Percentiles rank a stretch among this genome's conserved stretches.
These are phyloP conservation scores for Artibeus jamaicensis DNA, from an alignment of 2,797 vertebrate species.

Conservation along the genomic window DNA sequence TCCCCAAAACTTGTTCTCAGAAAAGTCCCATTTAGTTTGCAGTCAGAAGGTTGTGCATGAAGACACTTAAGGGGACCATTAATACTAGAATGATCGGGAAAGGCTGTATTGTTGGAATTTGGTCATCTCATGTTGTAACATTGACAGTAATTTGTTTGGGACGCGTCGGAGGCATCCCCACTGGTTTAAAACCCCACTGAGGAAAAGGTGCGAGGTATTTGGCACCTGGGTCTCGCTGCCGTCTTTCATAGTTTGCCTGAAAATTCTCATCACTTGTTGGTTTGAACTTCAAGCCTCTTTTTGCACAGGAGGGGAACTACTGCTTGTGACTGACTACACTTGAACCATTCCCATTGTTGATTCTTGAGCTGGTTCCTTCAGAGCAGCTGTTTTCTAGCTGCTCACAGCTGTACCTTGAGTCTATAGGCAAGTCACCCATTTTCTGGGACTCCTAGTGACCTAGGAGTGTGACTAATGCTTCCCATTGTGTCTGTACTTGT, in stretches of 20 bases:
- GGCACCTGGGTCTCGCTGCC: background rate
- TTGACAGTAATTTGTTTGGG: background rate
- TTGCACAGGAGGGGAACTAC: background rate
- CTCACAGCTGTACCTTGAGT: background rate
- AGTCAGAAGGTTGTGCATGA: background rate
- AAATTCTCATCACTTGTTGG: background rate
- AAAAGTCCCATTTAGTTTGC: background rate
- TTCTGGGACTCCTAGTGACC: background rate
- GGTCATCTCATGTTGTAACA: background rate
- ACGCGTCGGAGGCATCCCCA: background rate
- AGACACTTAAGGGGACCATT: background rate
- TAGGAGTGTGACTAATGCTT: background rate
- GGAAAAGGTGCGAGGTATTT: background rate
- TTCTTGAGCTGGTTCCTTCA: background rate
- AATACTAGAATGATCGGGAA: conserved; percentile 22
- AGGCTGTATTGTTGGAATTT: background rate
- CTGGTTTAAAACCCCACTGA: background rate
- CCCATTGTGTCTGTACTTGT: background rate
- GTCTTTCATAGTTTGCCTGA: background rate
- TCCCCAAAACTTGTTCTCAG: background rate
- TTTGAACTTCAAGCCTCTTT: background rate
- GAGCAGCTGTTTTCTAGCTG: background rate
- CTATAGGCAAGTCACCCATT: background rate
- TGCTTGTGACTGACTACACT: background rate
- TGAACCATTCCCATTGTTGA: background rate